phyloP scores from a whole-genome alignment of 2,888 invertebrate genomes.

The Galerucella nymphaeae region DNA sequence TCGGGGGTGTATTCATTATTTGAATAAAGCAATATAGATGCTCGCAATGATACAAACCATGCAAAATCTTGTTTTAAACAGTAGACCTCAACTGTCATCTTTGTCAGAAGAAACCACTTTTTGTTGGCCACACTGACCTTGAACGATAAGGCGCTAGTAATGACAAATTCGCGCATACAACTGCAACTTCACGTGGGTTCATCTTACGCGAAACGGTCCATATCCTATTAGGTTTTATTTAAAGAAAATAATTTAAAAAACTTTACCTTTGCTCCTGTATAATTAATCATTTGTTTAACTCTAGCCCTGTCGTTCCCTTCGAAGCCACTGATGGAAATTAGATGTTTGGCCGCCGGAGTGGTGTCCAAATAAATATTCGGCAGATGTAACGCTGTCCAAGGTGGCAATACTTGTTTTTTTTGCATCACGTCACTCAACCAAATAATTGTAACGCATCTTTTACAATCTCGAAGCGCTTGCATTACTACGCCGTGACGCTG shows the following conservation, averaged over 20 bases:
- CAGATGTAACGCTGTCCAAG: slow-evolving; percentile 94
- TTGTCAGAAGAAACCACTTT: too few relatives aligned
- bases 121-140: too few relatives aligned
- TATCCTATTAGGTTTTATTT: too few relatives aligned
- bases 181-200: too few relatives aligned
- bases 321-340: slow-evolving; percentile 90
- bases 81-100: too few relatives aligned
- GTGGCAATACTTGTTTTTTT: slow-evolving; percentile 87
- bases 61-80: too few relatives aligned
- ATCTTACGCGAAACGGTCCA: too few relatives aligned
- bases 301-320: slow-evolving; percentile 85
- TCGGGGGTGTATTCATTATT: too few relatives aligned
- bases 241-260: not conserved
- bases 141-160: too few relatives aligned
- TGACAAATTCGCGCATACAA: too few relatives aligned
- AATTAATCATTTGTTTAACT: slow-evolving; percentile 85
- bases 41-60: too few relatives aligned
- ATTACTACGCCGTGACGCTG: slow-evolving; percentile 92
- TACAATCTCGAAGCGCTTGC: slow-evolving; percentile 79
- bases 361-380: slow-evolving; percentile 75
- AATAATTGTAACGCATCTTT: slow-evolving; percentile 82
- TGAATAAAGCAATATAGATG: too few relatives aligned
- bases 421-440: slow-evolving; percentile 93
- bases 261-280: slow-evolving; percentile 86
- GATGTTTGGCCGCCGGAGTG: slow-evolving; percentile 79